Conservation (phyloP, 2,113 vertebrate species). For the Paralichthys olivaceus region DNA sequence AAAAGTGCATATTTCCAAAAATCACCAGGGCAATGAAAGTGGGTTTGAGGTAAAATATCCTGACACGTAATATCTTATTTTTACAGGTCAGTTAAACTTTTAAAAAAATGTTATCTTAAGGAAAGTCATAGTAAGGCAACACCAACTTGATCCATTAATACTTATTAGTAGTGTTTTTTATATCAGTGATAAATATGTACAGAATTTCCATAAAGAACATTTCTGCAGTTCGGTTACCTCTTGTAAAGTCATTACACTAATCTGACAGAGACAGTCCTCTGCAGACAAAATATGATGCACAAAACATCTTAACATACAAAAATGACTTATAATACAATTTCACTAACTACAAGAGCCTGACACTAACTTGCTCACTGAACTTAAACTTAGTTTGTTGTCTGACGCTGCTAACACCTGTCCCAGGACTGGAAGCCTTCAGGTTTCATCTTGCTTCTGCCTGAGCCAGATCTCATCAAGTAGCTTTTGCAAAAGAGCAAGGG, state of each 20-base stretch:
- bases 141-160: neutral
- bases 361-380: conserved; percentile 13
- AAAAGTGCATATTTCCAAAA: neutral
- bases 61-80: neutral
- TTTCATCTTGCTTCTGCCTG: conserved; percentile 21
- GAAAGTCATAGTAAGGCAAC: neutral
- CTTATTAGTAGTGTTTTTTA: neutral
- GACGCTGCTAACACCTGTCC: conserved; percentile 69
- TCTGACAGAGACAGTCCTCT: conserved; percentile 1
- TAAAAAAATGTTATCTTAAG: neutral
- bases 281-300: neutral
- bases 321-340: neutral
- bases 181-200: neutral
- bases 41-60: conserved; percentile 5
- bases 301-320: neutral
- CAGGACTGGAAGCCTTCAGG: conserved; percentile 46
- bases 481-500: neutral
- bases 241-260: neutral
- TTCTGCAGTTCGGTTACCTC: too few species aligned
- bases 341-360: neutral
- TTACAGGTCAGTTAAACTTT: conserved; percentile 25
- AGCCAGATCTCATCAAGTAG: conserved; percentile 22
- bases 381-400: conserved; percentile 64
- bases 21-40: neutral
- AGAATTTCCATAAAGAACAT: neutral